Evolutionary conservation across 2,797 vertebrate genomes (phyloP).

Genomic region (Xiphorhynchus erythropygius): DNA sequence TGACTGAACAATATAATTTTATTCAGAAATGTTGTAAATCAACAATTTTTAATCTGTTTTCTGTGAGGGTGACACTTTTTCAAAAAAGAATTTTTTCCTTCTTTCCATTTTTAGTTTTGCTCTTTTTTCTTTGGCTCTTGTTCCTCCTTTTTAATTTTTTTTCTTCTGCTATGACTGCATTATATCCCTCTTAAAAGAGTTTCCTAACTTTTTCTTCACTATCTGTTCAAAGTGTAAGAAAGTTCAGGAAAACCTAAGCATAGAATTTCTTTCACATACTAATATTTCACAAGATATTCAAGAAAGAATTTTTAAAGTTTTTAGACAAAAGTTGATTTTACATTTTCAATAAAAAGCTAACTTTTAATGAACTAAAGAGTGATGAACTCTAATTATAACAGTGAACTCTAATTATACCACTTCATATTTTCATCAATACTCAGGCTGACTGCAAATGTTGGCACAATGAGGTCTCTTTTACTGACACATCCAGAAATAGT

Average conservation of each 20-base stretch:
- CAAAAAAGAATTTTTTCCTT: neutral
- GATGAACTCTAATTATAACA: slow-evolving; percentile 19
- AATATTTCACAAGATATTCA: neutral
- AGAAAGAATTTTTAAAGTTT: neutral
- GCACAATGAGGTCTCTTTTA: slow-evolving; percentile 23
- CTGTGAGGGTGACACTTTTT: neutral
- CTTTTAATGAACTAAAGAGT: slow-evolving; percentile 14
- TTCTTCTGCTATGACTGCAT: neutral
- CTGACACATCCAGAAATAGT: slow-evolving; percentile 32
- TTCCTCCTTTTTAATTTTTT: neutral
- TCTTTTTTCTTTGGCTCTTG: neutral
- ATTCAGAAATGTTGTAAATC: neutral
- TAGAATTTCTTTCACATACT: neutral
- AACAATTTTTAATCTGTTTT: neutral
- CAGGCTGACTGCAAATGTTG: slow-evolving; percentile 21
- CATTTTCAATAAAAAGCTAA: neutral
- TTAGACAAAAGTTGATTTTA: neutral
- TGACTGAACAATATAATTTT: neutral
- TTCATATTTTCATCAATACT: slow-evolving; percentile 23
- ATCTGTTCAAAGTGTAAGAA: neutral
- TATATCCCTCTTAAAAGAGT: neutral
- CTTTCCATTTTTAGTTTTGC: neutral
- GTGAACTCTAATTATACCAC: slow-evolving; percentile 16
- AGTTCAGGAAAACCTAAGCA: neutral
- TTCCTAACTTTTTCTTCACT: neutral